Percentiles rank a stretch among this genome's conserved stretches.
Evolutionary conservation across 37 sponge, comb jelly and placozoan species (phyloP).

Genomic region (Chondrilla cf. caribensis): DNA sequence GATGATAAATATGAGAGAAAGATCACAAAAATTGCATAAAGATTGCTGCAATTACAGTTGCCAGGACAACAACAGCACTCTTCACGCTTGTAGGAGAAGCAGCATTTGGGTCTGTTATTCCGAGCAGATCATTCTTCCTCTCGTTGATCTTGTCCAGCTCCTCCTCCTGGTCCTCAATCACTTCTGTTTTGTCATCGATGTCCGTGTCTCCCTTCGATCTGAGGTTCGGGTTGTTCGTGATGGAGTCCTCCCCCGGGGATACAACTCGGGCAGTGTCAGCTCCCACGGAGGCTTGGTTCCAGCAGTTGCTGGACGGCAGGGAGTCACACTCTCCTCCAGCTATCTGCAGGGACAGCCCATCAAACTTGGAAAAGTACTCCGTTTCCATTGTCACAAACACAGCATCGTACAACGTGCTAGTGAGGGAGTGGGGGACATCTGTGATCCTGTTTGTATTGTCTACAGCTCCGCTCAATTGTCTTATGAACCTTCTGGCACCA

Average conservation of each 20-base stretch:
- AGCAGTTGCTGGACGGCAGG: conserved; percentile 7
- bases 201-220: not conserved
- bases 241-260: not conserved
- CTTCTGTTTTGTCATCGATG: not conserved
- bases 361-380: not conserved
- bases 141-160: no score
- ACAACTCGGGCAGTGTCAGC: not conserved
- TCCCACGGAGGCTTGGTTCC: conserved; percentile 12
- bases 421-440: not conserved
- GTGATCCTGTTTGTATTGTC: not conserved
- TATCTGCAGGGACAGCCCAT: not conserved
- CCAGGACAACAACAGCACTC: no score
- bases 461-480: not conserved
- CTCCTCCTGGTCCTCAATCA: not conserved
- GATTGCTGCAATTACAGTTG: no score
- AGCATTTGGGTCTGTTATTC: no score
- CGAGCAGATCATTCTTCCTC: no score
- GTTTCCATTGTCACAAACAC: not conserved
- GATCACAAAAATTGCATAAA: no score
- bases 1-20: no score
- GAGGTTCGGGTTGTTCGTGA: not conserved
- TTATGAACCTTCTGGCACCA: not conserved
- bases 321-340: not conserved
- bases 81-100: no score
- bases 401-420: not conserved